phyloP scores from a whole-genome alignment of 2,888 invertebrate genomes.

The Monochamus alternatus region DNA sequence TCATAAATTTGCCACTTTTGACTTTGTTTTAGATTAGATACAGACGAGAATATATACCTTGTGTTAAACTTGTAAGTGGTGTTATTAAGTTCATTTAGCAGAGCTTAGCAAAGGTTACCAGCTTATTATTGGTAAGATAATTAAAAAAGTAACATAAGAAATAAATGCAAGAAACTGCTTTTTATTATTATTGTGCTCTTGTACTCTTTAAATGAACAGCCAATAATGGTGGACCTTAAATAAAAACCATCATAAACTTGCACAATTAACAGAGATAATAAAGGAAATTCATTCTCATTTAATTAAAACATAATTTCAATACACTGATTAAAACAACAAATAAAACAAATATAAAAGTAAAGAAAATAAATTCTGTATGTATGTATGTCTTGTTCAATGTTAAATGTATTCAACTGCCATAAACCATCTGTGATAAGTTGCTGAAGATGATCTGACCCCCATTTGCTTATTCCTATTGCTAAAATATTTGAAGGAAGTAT shows the following conservation, averaged over 20 bases:
- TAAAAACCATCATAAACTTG: constrained; percentile 35
- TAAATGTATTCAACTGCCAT: constrained; percentile 15
- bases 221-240: constrained; percentile 24
- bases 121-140: too few relatives aligned
- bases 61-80: too few relatives aligned
- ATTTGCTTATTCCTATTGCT: not conserved
- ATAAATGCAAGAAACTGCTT: too few relatives aligned
- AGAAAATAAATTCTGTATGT: not conserved
- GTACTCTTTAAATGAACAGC: constrained; percentile 4
- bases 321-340: not conserved
- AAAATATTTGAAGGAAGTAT: constrained; percentile 1
- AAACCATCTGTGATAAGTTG: constrained; percentile 6
- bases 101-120: too few relatives aligned
- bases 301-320: not conserved
- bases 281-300: not conserved
- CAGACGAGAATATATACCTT: too few relatives aligned
- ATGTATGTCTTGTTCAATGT: constrained; percentile 9
- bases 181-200: too few relatives aligned
- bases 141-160: too few relatives aligned
- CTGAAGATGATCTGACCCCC: not conserved
- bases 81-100: too few relatives aligned
- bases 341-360: constrained; percentile 9
- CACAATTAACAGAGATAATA: not conserved
- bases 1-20: too few relatives aligned
- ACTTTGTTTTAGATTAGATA: too few relatives aligned